These are phyloP conservation scores for Lymantria dispar DNA, from an alignment of 2,888 invertebrate genomes.

Conservation along the genomic window DNA sequence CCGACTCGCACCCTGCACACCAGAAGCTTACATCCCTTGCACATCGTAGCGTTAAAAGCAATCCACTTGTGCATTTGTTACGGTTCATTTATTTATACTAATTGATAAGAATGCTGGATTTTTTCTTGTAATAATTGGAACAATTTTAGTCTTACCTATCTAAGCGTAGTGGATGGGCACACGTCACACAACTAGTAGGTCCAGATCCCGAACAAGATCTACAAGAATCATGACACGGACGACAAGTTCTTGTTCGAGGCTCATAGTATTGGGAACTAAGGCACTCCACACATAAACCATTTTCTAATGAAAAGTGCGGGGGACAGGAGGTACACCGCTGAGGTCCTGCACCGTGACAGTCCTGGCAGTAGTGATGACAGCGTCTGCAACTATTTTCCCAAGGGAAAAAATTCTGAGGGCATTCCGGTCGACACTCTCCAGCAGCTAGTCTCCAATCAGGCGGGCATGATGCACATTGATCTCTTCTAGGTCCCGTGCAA, in stretches of 20 bases:
- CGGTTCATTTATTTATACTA: too few species aligned
- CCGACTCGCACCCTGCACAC: too few species aligned
- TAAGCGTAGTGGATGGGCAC: slow-evolving; percentile 86
- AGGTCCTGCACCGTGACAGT: slow-evolving; percentile 92
- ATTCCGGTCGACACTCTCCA: slow-evolving; percentile 92
- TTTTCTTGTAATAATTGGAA: neutral
- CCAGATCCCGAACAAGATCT: slow-evolving; percentile 88
- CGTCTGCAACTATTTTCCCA: slow-evolving; percentile 92
- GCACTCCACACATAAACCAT: slow-evolving; percentile 88
- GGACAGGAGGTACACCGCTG: slow-evolving; percentile 88
- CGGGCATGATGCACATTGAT: slow-evolving; percentile 93
- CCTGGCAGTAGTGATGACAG: slow-evolving; percentile 94
- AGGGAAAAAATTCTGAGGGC: slow-evolving; percentile 92
- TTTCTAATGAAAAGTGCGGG: slow-evolving; percentile 86
- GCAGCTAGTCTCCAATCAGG: slow-evolving; percentile 90
- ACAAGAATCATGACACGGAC: slow-evolving; percentile 87
- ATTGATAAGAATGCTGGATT: too few species aligned
- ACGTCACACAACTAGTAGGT: slow-evolving; percentile 86
- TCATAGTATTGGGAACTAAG: slow-evolving; percentile 89
- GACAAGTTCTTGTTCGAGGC: slow-evolving; percentile 85
- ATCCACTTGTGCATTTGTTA: too few species aligned
- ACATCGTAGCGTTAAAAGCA: too few species aligned
- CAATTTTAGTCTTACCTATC: slow-evolving; percentile 75
- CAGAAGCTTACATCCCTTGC: too few species aligned
- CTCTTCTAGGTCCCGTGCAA: slow-evolving; percentile 90